Conservation (phyloP, 2,888 invertebrate genomes). For the Macrosoma leucophasiata region DNA sequence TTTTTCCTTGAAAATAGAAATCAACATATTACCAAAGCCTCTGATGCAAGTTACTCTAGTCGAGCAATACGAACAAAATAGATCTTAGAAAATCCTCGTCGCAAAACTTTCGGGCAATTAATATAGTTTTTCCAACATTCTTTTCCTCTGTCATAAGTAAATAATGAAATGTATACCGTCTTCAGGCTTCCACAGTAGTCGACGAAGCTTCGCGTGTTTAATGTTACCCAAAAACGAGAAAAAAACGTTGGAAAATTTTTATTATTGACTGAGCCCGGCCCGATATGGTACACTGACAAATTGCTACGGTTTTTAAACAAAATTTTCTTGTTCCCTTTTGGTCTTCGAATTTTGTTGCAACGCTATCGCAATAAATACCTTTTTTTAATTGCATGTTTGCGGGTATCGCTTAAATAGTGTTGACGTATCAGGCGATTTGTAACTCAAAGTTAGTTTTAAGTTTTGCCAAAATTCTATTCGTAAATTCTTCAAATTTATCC, state of each 20-base stretch:
- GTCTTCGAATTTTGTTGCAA: constrained; percentile 36
- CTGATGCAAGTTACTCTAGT: no score
- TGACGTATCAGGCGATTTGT: constrained; percentile 42
- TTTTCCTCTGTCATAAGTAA: constrained; percentile 53
- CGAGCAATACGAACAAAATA: no score
- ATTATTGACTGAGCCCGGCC: constrained; percentile 63
- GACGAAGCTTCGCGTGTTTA: constrained; percentile 65
- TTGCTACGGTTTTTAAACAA: constrained; percentile 57
- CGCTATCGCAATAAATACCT: constrained; percentile 35
- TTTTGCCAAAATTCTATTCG: constrained; percentile 22
- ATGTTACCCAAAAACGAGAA: constrained; percentile 60
- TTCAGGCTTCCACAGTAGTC: constrained; percentile 38
- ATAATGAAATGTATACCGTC: constrained; percentile 56
- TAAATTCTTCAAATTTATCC: constrained; percentile 27
- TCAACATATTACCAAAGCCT: no score
- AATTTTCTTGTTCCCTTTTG: constrained; percentile 43
- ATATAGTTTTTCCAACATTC: constrained; percentile 54
- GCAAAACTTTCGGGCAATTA: constrained; percentile 30
- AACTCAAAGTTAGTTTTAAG: constrained; percentile 24
- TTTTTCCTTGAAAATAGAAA: no score
- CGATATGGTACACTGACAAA: constrained; percentile 67
- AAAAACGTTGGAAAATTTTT: constrained; percentile 53
- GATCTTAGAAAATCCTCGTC: no score
- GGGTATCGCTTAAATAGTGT: constrained; percentile 37
- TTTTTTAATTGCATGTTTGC: constrained; percentile 46